Conservation (phyloP, 2,888 invertebrate genomes). For the Harmothoe impar region DNA sequence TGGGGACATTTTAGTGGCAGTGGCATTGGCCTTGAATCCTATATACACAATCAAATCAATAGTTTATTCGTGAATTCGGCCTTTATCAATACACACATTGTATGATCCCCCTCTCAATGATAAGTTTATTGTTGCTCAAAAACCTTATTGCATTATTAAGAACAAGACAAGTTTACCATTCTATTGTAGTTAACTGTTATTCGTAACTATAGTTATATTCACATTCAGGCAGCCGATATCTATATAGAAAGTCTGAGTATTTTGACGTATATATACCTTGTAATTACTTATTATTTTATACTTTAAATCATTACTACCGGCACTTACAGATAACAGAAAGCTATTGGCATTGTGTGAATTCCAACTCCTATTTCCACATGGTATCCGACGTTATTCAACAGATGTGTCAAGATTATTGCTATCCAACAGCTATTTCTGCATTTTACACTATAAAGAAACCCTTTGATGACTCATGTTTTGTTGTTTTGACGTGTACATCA, state of each 20-base stretch:
- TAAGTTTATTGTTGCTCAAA: background rate
- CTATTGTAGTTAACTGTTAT: background rate
- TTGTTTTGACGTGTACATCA: too few species aligned
- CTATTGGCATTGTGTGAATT: too few species aligned
- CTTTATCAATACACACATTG: conserved; percentile 47
- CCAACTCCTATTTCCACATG: too few species aligned
- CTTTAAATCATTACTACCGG: too few species aligned
- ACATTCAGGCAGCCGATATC: conserved; percentile 7
- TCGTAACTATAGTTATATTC: background rate
- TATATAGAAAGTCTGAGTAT: background rate
- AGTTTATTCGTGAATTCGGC: background rate
- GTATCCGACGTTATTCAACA: background rate
- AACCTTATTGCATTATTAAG: background rate
- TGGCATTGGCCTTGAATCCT: conserved; percentile 28
- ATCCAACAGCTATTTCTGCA: background rate
- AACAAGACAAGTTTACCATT: background rate
- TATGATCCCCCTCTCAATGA: background rate
- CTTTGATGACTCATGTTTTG: background rate
- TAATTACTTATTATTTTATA: too few species aligned
- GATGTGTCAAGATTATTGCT: background rate
- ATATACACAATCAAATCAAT: conserved; percentile 25
- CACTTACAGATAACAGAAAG: too few species aligned
- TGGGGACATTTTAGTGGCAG: conserved; percentile 36
- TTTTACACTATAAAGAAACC: background rate
- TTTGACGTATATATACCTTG: background rate